These are phyloP conservation scores for Platygyra sinensis DNA, from an alignment of 64 coral and sea anemone species.

Conservation along the genomic window DNA sequence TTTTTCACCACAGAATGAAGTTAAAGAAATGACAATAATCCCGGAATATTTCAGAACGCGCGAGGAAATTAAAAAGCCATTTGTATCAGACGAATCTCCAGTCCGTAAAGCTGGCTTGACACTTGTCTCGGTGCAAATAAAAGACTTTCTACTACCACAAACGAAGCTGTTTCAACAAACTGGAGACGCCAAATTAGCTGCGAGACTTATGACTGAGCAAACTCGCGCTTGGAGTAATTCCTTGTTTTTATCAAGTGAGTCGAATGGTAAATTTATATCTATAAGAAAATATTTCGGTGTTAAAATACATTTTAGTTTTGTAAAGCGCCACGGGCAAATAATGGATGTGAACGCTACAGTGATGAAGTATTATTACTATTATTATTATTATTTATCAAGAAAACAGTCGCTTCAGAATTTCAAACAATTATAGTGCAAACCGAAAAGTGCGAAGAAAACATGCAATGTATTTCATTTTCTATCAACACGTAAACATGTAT, in stretches of 20 bases:
- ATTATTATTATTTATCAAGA: too few relatives aligned
- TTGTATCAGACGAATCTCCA: background rate
- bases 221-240: slow-evolving; percentile 54
- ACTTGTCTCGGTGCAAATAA: background rate
- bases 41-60: background rate
- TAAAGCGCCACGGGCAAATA: too few relatives aligned
- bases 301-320: too few relatives aligned
- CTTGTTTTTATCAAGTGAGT: slow-evolving; percentile 24
- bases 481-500: too few relatives aligned
- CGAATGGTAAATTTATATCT: too few relatives aligned
- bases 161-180: background rate
- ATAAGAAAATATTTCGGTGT: too few relatives aligned
- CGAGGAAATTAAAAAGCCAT: background rate
- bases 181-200: slow-evolving; percentile 4
- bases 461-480: too few relatives aligned
- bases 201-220: slow-evolving; percentile 10
- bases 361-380: too few relatives aligned
- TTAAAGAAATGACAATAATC: background rate
- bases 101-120: background rate
- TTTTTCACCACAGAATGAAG: background rate
- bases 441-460: too few relatives aligned
- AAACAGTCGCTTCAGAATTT: too few relatives aligned
- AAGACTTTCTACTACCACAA: background rate
- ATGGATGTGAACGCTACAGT: too few relatives aligned
- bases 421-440: too few relatives aligned